Evolutionary conservation across 2,888 invertebrate genomes (phyloP).

Genomic region (Orthosia gracilis): DNA sequence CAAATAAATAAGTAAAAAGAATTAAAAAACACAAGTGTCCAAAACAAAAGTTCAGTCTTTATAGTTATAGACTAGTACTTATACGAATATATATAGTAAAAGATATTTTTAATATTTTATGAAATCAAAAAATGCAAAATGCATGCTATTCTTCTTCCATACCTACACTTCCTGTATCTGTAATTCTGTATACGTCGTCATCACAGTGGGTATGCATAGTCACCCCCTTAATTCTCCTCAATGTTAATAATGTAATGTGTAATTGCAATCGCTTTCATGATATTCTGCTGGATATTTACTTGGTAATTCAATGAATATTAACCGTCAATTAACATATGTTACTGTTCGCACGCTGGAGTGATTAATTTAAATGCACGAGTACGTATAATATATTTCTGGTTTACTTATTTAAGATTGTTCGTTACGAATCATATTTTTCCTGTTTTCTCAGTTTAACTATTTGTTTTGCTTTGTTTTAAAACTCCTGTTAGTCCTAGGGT

Average conservation of each 20-base stretch:
- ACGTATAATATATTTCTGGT: conserved; percentile 1
- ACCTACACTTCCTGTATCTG: not conserved
- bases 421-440: not conserved
- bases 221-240: not conserved
- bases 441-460: too few relatives aligned
- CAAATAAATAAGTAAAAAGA: too few relatives aligned
- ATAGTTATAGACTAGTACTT: too few relatives aligned
- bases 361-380: conserved; percentile 47
- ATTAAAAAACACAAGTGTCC: too few relatives aligned
- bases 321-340: conserved; percentile 43
- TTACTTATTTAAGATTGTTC: not conserved
- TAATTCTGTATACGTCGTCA: not conserved
- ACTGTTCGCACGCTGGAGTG: conserved; percentile 13
- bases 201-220: not conserved
- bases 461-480: too few relatives aligned
- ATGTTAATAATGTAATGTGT: conserved; percentile 7
- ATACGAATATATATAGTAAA: too few relatives aligned
- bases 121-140: too few relatives aligned
- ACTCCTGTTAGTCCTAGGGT: too few relatives aligned
- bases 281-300: conserved; percentile 38
- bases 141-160: not conserved
- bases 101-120: too few relatives aligned
- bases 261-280: conserved; percentile 44
- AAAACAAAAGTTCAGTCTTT: too few relatives aligned
- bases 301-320: conserved; percentile 45